Conservation (phyloP, 1,140 invertebrate genomes). For the Anagrus nilaparvatae region DNA sequence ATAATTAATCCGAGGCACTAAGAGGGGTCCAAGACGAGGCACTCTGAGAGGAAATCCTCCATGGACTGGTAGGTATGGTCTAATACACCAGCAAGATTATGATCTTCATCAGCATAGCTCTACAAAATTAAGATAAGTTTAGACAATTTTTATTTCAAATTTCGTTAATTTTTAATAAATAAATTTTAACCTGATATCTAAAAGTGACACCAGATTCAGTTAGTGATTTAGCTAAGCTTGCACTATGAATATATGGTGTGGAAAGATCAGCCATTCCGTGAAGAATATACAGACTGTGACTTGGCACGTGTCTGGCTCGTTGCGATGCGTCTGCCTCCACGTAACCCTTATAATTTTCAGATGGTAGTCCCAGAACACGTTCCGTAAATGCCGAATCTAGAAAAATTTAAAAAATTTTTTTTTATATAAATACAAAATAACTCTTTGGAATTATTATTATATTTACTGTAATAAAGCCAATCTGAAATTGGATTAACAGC, state of each 20-base stretch:
- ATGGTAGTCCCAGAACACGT: constrained; percentile 75
- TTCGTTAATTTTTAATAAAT: neutral
- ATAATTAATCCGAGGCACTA: constrained; percentile 41
- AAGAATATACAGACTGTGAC: constrained; percentile 76
- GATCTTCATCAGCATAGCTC: constrained; percentile 77
- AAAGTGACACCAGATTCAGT: constrained; percentile 78
- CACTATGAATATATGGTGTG: constrained; percentile 85
- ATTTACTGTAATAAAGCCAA: constrained; percentile 90
- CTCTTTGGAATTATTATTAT: neutral
- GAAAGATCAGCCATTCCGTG: constrained; percentile 85
- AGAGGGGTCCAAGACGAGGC: constrained; percentile 68
- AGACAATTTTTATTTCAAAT: neutral
- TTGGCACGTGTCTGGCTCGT: constrained; percentile 71
- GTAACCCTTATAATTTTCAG: constrained; percentile 86
- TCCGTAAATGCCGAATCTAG: constrained; percentile 92
- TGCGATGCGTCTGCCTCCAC: constrained; percentile 83
- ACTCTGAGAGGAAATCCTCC: constrained; percentile 75
- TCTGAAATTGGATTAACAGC: constrained; percentile 89
- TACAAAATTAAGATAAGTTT: constrained; percentile 32
- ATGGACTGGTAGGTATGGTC: constrained; percentile 77
- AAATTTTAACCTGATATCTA: constrained; percentile 68
- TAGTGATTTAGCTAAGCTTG: constrained; percentile 77
- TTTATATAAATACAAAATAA: neutral
- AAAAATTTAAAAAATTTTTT: constrained; percentile 17
- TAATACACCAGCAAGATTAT: constrained; percentile 62